Conservation (phyloP, 2,888 invertebrate genomes). For the Hydrotaea cyrtoneurina region DNA sequence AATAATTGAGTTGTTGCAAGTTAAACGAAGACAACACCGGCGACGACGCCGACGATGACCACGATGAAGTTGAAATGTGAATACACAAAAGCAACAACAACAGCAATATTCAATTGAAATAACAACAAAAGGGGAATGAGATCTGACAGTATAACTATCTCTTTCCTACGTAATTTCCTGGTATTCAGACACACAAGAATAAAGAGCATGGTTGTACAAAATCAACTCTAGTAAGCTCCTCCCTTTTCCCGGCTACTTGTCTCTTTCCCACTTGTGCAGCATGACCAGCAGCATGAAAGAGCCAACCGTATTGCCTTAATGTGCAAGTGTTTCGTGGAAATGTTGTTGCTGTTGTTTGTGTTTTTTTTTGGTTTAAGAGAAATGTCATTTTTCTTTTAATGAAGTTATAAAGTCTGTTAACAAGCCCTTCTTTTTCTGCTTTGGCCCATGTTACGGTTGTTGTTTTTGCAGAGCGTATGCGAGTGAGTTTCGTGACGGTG, state of each 20-base stretch:
- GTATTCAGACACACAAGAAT: neutral
- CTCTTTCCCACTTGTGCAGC: neutral
- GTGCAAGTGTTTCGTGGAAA: constrained; percentile 7
- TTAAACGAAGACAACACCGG: constrained; percentile 49
- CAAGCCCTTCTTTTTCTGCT: constrained; percentile 55
- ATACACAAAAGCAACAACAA: constrained; percentile 7
- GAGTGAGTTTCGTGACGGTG: neutral
- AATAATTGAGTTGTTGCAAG: constrained; percentile 65
- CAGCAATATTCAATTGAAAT: neutral
- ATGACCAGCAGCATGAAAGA: neutral
- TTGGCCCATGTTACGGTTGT: constrained; percentile 7
- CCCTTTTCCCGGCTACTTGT: neutral
- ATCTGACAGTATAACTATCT: neutral
- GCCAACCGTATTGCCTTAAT: neutral
- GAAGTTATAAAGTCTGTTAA: constrained; percentile 66
- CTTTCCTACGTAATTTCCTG: neutral
- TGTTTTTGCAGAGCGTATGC: constrained; percentile 4
- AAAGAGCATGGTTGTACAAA: neutral
- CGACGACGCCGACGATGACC: neutral
- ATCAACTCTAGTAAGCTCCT: constrained; percentile 14
- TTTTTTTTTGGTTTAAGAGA: constrained; percentile 39
- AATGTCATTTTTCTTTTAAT: constrained; percentile 66
- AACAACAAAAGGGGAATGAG: neutral
- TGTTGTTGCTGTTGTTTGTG: too few relatives aligned
- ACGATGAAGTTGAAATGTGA: too few relatives aligned